phyloP scores from a whole-genome alignment of 2,113 vertebrate genomes.

The Sarotherodon lohbergeri region DNA sequence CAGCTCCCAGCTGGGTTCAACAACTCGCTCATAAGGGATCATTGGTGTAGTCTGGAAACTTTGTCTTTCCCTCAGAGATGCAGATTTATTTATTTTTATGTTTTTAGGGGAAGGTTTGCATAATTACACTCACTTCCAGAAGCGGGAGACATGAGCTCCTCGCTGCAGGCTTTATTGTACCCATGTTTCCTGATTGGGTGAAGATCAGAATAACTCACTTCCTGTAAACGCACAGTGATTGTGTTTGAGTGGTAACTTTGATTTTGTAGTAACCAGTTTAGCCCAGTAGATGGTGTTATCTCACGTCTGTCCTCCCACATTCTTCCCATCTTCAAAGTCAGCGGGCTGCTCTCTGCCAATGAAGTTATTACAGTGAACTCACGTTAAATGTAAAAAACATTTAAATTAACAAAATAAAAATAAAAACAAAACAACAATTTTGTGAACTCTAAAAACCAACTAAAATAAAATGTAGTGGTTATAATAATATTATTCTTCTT shows the following conservation, averaged over 20 bases:
- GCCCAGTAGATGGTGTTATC: conserved; percentile 35
- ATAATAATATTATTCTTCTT: no score
- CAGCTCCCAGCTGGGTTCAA: rapidly evolving
- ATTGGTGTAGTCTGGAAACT: not conserved
- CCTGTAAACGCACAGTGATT: not conserved
- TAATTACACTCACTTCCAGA: not conserved
- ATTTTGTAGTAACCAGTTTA: not conserved
- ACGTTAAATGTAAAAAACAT: not conserved
- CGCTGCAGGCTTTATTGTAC: not conserved
- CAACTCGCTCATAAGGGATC: not conserved
- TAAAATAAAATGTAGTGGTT: no score
- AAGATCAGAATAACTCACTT: not conserved
- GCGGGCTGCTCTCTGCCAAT: not conserved
- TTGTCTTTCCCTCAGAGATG: not conserved
- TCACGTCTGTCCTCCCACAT: not conserved
- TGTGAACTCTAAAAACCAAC: not conserved
- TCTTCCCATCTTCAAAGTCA: not conserved
- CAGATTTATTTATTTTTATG: not conserved
- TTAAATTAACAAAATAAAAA: not conserved
- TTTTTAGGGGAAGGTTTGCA: not conserved
- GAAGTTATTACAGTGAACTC: not conserved
- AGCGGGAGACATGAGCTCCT: not conserved
- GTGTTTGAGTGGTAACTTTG: not conserved
- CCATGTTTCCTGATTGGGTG: not conserved
- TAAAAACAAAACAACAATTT: not conserved